phyloP scores from a whole-genome alignment of 2,888 invertebrate species.

The Parnassius mnemosyne region DNA sequence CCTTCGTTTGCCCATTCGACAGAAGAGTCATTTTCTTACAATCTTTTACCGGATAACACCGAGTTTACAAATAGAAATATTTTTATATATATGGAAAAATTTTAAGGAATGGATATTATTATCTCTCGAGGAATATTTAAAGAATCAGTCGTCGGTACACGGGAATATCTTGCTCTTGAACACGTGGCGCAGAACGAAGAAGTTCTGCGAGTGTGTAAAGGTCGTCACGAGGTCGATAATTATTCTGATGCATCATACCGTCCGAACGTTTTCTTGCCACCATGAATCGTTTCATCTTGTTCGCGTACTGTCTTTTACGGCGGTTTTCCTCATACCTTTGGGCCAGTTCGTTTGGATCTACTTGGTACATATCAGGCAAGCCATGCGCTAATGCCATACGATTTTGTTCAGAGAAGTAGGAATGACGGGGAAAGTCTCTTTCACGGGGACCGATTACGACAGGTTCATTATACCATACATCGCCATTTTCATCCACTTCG shows the following conservation, averaged over 20 bases:
- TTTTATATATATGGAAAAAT: constrained; percentile 19
- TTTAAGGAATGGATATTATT: constrained; percentile 32
- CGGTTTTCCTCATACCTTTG: constrained; percentile 72
- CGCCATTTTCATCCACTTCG: constrained; percentile 75
- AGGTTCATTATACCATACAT: constrained; percentile 81
- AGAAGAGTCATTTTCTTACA: constrained; percentile 8
- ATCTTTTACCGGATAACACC: constrained; percentile 16
- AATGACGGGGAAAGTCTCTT: constrained; percentile 65
- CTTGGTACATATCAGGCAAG: constrained; percentile 68
- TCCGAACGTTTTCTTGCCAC: constrained; percentile 80
- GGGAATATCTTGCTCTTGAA: constrained; percentile 79
- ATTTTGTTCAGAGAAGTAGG: constrained; percentile 74
- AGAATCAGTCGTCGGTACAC: constrained; percentile 82
- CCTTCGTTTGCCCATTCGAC: constrained; percentile 5
- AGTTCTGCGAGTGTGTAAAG: constrained; percentile 82
- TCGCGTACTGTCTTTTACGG: constrained; percentile 72
- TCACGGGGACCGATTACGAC: constrained; percentile 73
- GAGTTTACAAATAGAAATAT: constrained; percentile 20
- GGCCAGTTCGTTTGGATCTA: constrained; percentile 65
- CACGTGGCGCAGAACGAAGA: constrained; percentile 74
- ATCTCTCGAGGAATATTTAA: constrained; percentile 53
- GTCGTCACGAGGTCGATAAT: constrained; percentile 77
- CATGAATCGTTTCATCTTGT: constrained; percentile 82
- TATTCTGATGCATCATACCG: constrained; percentile 64
- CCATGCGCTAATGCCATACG: constrained; percentile 65